Evolutionary conservation across 2,113 vertebrate genomes (phyloP).

Genomic region (Synodontis membranacea): DNA sequence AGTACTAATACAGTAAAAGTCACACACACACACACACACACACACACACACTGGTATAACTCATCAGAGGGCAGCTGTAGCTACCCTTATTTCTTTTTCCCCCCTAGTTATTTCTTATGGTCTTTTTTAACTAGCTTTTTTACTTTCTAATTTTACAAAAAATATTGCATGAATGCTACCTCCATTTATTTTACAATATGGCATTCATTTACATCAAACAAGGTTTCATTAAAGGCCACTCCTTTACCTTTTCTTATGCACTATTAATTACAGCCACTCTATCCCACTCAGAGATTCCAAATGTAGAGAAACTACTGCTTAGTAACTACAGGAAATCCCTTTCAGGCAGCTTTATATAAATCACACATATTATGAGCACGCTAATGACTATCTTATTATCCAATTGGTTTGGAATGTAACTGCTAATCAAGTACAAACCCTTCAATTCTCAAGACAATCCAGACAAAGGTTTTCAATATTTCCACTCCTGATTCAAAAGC

Average conservation of each 20-base stretch:
- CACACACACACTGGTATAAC: not conserved
- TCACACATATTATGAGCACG: not conserved
- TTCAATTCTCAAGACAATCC: not conserved
- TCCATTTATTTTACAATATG: not conserved
- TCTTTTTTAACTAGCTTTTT: not conserved
- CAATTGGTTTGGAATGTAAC: not conserved
- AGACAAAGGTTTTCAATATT: not conserved
- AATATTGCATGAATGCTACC: not conserved
- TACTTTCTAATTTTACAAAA: not conserved
- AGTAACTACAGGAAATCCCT: not conserved
- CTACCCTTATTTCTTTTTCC: constrained; percentile 10
- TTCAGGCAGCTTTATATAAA: constrained; percentile 11
- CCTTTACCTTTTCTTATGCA: constrained; percentile 23
- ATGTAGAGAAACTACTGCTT: not conserved
- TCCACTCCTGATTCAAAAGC: not conserved
- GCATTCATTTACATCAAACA: not conserved
- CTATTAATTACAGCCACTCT: constrained; percentile 27
- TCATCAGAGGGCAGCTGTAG: constrained; percentile 8
- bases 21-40: no score
- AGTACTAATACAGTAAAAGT: not conserved
- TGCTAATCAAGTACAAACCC: not conserved
- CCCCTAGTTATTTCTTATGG: no score
- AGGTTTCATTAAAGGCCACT: not conserved
- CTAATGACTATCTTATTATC: not conserved
- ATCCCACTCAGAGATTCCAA: not conserved